A percentile compares a stretch with the other conserved stretches of the same genome.
Evolutionary conservation across 1,140 invertebrate species (phyloP).

Genomic region (Drosophila truncata): DNA sequence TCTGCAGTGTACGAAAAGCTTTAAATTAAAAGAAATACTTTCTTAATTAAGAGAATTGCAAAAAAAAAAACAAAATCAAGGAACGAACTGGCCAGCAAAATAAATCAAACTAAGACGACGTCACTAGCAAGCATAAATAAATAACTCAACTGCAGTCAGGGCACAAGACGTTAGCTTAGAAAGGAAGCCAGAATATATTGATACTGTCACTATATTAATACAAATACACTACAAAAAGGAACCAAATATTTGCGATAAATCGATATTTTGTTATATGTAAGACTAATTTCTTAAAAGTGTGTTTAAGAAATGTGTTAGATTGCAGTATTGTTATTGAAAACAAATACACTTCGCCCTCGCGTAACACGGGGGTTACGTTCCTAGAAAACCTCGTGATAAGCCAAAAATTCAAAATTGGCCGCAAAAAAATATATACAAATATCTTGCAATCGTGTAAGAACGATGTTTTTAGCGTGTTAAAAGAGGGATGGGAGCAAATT

Average conservation of each 20-base stretch:
- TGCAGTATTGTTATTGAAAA: background rate
- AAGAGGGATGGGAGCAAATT: too few relatives aligned
- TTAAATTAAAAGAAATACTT: constrained; percentile 39
- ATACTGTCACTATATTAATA: background rate
- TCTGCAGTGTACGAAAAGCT: constrained; percentile 19
- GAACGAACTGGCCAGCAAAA: background rate
- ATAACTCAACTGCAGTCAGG: background rate
- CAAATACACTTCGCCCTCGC: too few relatives aligned
- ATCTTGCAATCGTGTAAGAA: too few relatives aligned
- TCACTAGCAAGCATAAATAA: background rate
- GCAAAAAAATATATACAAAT: too few relatives aligned
- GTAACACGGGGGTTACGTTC: too few relatives aligned
- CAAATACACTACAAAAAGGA: too few relatives aligned
- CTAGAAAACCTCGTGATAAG: too few relatives aligned
- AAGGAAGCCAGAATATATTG: background rate
- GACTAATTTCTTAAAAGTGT: background rate
- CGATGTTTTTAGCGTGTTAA: too few relatives aligned
- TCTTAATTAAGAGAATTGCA: constrained; percentile 25
- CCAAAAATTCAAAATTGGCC: too few relatives aligned
- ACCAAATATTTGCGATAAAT: background rate
- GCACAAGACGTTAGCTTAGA: background rate
- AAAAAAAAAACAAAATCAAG: background rate
- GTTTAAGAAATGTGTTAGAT: background rate
- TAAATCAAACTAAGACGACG: constrained; percentile 18
- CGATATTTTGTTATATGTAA: background rate